Evolutionary conservation across 2,888 invertebrate species (phyloP).

Genomic region (Drosophila vallismaia): DNA sequence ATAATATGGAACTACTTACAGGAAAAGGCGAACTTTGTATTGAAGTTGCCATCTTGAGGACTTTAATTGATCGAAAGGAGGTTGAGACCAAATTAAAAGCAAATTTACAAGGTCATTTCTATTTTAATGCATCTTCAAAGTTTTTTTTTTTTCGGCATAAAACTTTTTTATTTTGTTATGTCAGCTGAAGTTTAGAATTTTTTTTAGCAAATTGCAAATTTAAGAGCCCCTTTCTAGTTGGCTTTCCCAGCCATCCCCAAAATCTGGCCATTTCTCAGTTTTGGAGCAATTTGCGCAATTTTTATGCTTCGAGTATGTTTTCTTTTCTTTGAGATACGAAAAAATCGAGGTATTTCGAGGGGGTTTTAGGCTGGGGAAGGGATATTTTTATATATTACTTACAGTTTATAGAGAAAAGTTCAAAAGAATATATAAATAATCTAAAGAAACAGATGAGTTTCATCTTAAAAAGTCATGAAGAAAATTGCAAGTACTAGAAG

Average conservation of each 20-base stretch:
- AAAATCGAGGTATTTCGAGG: too few species aligned
- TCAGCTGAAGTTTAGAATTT: constrained; percentile 5
- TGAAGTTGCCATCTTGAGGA: constrained; percentile 11
- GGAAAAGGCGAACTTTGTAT: constrained; percentile 7
- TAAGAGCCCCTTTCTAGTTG: constrained; percentile 2
- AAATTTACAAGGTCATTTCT: constrained; percentile 7
- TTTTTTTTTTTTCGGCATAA: not conserved
- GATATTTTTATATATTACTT: not conserved
- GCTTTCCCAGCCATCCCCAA: not conserved
- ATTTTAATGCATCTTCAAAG: not conserved
- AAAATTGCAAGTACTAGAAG: too few species aligned
- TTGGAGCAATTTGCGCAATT: constrained; percentile 22
- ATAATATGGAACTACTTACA: not conserved
- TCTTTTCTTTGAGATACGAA: constrained; percentile 17
- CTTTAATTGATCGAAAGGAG: constrained; percentile 22
- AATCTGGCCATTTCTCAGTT: constrained; percentile 10
- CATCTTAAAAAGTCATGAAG: too few species aligned
- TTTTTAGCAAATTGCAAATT: constrained; percentile 1
- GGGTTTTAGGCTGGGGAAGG: not conserved
- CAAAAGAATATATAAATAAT: too few species aligned
- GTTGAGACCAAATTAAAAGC: not conserved
- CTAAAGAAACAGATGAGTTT: too few species aligned
- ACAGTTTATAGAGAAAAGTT: too few species aligned
- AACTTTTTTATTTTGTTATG: not conserved
- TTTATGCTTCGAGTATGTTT: constrained; percentile 27